A percentile compares a stretch with the other conserved stretches of the same genome.
Conservation (phyloP, 2,797 vertebrate genomes). For the Ateles fusciceps region DNA sequence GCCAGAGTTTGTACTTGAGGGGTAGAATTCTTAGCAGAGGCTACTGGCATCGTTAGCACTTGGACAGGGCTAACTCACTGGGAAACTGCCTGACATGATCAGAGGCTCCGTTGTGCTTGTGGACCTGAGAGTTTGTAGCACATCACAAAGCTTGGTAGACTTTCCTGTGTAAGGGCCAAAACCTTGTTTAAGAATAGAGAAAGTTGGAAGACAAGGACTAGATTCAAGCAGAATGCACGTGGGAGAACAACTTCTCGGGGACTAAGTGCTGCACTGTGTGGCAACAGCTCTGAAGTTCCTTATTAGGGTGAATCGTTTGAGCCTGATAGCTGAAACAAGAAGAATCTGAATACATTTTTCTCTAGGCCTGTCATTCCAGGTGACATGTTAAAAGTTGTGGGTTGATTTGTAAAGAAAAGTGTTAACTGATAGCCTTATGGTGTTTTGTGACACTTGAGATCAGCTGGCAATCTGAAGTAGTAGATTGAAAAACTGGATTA, state of each 20-base stretch:
- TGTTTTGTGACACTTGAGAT: slow-evolving; percentile 5
- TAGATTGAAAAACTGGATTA: neutral
- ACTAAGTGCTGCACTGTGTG: neutral
- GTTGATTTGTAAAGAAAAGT: slow-evolving; percentile 24
- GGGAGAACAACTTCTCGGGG: neutral
- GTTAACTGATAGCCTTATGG: neutral
- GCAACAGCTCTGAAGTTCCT: neutral
- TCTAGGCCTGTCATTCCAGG: neutral
- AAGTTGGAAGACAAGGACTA: neutral
- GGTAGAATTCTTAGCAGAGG: neutral
- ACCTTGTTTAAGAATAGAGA: neutral
- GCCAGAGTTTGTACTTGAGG: neutral
- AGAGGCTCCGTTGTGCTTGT: neutral
- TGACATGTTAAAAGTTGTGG: neutral
- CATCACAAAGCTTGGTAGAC: neutral
- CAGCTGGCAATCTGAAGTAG: slow-evolving; percentile 2
- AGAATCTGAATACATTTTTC: neutral
- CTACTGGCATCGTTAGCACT: neutral
- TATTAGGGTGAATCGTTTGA: neutral
- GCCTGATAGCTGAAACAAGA: neutral
- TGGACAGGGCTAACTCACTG: neutral
- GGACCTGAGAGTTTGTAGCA: neutral
- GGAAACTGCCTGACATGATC: neutral
- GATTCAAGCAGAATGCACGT: neutral
- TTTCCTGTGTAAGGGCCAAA: neutral